These are phyloP conservation scores for Nowickia ferox DNA, from an alignment of 2,888 invertebrate species.

Conservation along the genomic window DNA sequence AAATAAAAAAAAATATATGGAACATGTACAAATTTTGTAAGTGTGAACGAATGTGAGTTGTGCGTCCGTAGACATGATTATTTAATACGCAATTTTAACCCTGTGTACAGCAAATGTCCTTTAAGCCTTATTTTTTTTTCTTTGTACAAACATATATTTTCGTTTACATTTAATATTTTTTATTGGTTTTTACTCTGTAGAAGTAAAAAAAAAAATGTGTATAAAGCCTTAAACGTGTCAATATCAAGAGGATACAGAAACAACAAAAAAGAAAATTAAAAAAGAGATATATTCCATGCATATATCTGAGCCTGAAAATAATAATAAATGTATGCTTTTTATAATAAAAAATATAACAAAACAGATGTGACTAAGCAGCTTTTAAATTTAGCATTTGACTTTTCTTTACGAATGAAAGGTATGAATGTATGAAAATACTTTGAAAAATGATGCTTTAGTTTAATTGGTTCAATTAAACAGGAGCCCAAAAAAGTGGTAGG, in stretches of 20 bases:
- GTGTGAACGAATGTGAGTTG: background rate
- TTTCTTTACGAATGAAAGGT: no score
- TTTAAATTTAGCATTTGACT: no score
- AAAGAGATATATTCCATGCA: no score
- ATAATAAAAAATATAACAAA: no score
- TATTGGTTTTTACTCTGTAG: constrained; percentile 73
- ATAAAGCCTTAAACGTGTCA: constrained; percentile 31
- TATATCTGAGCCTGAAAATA: constrained; percentile 12
- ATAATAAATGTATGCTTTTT: no score
- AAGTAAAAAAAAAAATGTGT: constrained; percentile 66
- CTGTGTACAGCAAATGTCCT: constrained; percentile 43
- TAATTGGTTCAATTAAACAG: no score
- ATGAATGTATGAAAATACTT: no score
- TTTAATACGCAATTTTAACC: constrained; percentile 32
- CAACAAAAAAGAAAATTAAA: background rate
- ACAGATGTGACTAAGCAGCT: no score
- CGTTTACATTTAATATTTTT: constrained; percentile 58
- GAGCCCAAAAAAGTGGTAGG: no score
- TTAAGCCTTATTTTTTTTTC: constrained; percentile 20
- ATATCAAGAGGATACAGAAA: background rate
- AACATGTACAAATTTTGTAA: background rate
- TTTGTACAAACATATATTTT: constrained; percentile 40
- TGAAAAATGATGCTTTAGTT: no score
- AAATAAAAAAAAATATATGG: background rate
- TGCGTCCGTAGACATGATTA: background rate